Base-by-base conservation (phyloP, 2,113 vertebrate genomes). In the Todiramphus chloris region DNA sequence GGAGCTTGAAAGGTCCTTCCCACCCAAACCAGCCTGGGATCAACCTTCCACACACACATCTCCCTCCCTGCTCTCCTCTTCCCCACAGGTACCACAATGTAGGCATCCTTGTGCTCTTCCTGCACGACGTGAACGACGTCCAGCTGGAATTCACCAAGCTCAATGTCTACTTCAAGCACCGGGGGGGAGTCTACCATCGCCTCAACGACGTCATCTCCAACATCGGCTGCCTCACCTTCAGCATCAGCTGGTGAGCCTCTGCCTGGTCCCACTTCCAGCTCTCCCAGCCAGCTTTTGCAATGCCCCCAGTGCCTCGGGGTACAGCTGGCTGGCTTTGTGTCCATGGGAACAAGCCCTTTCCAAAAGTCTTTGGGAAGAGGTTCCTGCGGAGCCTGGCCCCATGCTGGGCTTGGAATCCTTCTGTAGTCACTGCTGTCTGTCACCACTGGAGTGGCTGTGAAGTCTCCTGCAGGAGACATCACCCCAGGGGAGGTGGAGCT, bases 141-240 rank as follows among this genome's bases (percentile, higher is more conserved):
- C 99, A 98, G 98, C 97, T 99, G 85, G 99, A 99, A 90, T 99
- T 99, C 97, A 99, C 99, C 93, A 99, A 99, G 96, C 98, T 99
- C 95, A 99, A 99, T 7, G 94, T 99, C 67, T 99, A 99, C 97
- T 98, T 99, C 97, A 99, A 99, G 97, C 98, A 98, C 93, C 97
- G 99, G 3, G 98, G 98, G 0, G 99, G 99, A 1, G 79, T 96
- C 53, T 98, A 98, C 48, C 96, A 98, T 67, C 93, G 98, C 33
- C 91, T 99, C 68, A 99, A 99, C 1, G 98, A 99, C 8, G 5
- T 99, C 46, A 67, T 99, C 66, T 99, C 99, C 18, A 98, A 98
- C 94, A 79, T 99, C 17, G 98, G 98, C 93, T 99, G 98, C 27
- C 81, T 99, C 88, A 98, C 98, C 98, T 99, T 99, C 97, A 98